phyloP scores from a whole-genome alignment of 2,113 vertebrate genomes.

The Pseudorasbora parva region DNA sequence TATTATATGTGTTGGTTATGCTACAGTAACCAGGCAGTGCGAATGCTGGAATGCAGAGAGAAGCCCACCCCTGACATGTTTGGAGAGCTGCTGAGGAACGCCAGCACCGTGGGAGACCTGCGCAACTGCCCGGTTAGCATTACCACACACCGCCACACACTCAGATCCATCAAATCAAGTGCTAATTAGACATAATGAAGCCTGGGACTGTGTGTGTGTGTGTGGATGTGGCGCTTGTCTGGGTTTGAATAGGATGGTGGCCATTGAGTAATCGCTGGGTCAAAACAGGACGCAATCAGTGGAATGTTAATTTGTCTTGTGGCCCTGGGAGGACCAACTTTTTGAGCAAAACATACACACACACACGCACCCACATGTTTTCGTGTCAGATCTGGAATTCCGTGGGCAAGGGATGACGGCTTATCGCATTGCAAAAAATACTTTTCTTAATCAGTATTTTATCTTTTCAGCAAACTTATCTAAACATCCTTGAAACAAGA shows the following conservation, averaged over 20 bases:
- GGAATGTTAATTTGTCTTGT: conserved; percentile 42
- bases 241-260: conserved; percentile 27
- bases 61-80: conserved; percentile 95
- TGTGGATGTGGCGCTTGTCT: conserved; percentile 13
- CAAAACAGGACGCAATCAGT: conserved; percentile 24
- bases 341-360: conserved; percentile 16
- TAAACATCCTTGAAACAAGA: conserved; percentile 23
- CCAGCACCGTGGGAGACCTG: conserved; percentile 94
- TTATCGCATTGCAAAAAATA: not conserved
- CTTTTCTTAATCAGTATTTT: not conserved
- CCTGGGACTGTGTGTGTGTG: conserved; percentile 2
- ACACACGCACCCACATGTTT: not conserved
- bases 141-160: conserved; percentile 22
- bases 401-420: not conserved
- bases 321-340: conserved; percentile 12
- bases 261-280: conserved; percentile 33
- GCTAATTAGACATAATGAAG: conserved; percentile 35
- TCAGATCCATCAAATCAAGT: conserved; percentile 16
- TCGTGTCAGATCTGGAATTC: conserved; percentile 3
- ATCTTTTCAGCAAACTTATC: not conserved
- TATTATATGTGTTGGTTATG: conserved; percentile 8
- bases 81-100: conserved; percentile 90
- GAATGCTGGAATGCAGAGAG: conserved; percentile 92
- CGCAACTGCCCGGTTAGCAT: conserved; percentile 88
- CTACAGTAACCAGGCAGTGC: conserved; percentile 93